Evolutionary conservation across 2,888 invertebrate species (phyloP), one percentile per base, ranked within the genome.

Genomic region (Alloscopus bannaensis): DNA sequence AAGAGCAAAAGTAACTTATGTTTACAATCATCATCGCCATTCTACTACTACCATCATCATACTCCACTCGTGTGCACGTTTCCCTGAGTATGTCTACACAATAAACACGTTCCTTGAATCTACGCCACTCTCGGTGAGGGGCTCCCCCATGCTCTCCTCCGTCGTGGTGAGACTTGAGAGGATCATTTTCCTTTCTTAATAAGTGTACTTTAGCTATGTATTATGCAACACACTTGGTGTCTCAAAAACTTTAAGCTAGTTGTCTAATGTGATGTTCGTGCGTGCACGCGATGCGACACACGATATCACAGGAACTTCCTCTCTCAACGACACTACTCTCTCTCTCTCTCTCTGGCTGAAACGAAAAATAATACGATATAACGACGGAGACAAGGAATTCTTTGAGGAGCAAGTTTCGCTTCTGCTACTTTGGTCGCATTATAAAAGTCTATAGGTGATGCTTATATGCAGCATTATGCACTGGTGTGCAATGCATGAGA

Each of bases 171-270:
- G n/a, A 55, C 6, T 60, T 60, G 31, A 65, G 57, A 62, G 60
- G 76, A 76, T 76, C 68, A 69, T 76, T 69, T 69, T 68, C 59
- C 29, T 47, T 36, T 24, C 6, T 36, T 59, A 76, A 76, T 76
- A 68, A 66, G 68, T 42, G 68, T 68, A 55, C 52, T 52, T n/a
- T 57, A 59, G 20, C 45, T 64, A 69, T 76, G 76, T 62, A 68
- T 76, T 68, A 76, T 76, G 76, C 69, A 76, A 60, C 76, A 76
- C 59, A 55, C 29, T 62, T 28, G 20, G 31, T 59, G 22, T 47
- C 8, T 13, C 29, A 65, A 57, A 29, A 62, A 42, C 40, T 40
- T 62, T 42, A 40, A 42, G 62, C 24, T n/a, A 26, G 22, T 70
- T 24, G 40, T 8, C 29, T 20, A 50, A 26, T 68, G 16, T 50